A percentile compares a stretch with the other conserved stretches of the same genome.
Evolutionary conservation across 2,113 vertebrate genomes (phyloP).

Genomic region (Ophthalmolycus amberensis): DNA sequence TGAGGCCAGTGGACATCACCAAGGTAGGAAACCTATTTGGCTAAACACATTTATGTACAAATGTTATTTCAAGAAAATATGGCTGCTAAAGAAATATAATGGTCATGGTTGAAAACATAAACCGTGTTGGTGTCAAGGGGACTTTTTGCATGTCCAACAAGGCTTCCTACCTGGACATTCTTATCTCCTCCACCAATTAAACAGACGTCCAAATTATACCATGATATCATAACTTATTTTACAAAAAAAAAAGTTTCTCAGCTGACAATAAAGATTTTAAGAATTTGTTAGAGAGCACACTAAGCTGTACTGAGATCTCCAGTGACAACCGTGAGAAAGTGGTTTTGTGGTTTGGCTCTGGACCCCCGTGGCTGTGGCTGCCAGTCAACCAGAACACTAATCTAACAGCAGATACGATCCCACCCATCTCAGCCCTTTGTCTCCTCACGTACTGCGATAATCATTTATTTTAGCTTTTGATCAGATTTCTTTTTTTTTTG

Average conservation of each 20-base stretch:
- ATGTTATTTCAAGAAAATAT: not conserved
- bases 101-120: not conserved
- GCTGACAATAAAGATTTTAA: slow-evolving; percentile 2
- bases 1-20: not conserved
- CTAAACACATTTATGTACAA: not conserved
- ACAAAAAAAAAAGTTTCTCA: slow-evolving; percentile 4
- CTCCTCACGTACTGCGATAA: slow-evolving; percentile 74
- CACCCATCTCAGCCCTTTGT: slow-evolving; percentile 72
- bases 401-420: slow-evolving; percentile 74
- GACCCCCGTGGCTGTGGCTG: slow-evolving; percentile 77
- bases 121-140: not conserved
- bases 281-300: not conserved
- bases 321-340: slow-evolving; percentile 72
- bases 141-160: not conserved
- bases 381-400: slow-evolving; percentile 81
- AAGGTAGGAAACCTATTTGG: not conserved
- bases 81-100: not conserved
- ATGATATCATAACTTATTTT: not conserved
- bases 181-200: not conserved
- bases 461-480: slow-evolving; percentile 73
- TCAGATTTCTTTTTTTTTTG: slow-evolving; percentile 49
- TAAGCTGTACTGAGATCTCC: slow-evolving; percentile 11
- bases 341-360: slow-evolving; percentile 60
- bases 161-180: not conserved
- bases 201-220: not conserved